phyloP scores from a whole-genome alignment of 1,140 invertebrate species.

The Drosophila pseudoananassae region DNA sequence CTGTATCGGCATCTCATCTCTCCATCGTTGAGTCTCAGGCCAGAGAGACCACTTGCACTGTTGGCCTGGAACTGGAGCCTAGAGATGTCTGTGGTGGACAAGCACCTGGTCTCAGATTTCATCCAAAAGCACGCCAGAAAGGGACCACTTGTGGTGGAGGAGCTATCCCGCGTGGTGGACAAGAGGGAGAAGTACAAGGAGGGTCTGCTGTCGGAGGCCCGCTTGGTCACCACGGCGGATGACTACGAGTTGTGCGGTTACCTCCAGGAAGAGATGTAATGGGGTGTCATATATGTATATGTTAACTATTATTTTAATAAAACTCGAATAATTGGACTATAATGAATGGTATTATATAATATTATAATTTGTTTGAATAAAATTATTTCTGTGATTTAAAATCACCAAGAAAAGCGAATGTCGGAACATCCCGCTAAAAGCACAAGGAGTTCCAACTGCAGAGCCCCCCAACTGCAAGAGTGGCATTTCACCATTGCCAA shows the following conservation, averaged over 20 bases:
- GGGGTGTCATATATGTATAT: neutral
- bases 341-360: neutral
- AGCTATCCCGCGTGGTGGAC: slow-evolving; percentile 87
- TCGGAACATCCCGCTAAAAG: neutral
- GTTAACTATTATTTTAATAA: slow-evolving; percentile 41
- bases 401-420: neutral
- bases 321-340: slow-evolving; percentile 23
- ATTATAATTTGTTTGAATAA: neutral
- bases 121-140: slow-evolving; percentile 88
- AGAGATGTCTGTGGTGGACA: slow-evolving; percentile 89
- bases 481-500: too few relatives aligned
- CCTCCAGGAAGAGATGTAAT: slow-evolving; percentile 55
- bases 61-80: slow-evolving; percentile 91
- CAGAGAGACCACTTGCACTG: slow-evolving; percentile 89
- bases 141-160: slow-evolving; percentile 85
- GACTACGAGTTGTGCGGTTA: slow-evolving; percentile 86
- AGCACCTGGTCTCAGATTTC: slow-evolving; percentile 86
- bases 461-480: too few relatives aligned
- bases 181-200: slow-evolving; percentile 86
- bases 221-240: slow-evolving; percentile 85
- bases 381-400: neutral
- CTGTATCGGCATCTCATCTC: slow-evolving; percentile 92
- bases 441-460: too few relatives aligned
- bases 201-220: slow-evolving; percentile 85
- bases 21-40: slow-evolving; percentile 87